Evolutionary conservation across 2,888 invertebrate genomes (phyloP), one percentile per base, ranked within the genome.

Genomic region (Conomelus anceps): DNA sequence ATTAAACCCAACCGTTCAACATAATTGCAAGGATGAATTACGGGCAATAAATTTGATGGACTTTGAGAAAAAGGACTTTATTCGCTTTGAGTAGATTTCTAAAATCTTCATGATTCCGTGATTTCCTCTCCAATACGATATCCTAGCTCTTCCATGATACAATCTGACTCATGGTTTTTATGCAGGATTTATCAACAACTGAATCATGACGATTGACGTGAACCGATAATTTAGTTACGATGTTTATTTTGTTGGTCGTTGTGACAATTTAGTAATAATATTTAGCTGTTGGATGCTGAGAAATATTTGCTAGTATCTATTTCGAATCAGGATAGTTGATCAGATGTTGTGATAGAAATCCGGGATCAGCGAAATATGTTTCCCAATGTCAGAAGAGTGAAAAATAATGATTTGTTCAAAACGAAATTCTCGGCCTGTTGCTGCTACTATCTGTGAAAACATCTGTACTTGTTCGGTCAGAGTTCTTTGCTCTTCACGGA

Each of bases 401-500:
- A 63, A 63, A 63, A 63, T 63, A 13, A 63, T 63, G 63, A 63
- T 63, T 63, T 63, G 63, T 63, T 63, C 13, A 13, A 1, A 63
- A 63, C 63, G 63, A 63, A 63, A 63, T 63, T 63, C 63, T 13
- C 4, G 20, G 63, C 9, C 34, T 34, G 34, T 34, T 34, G 63
- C 3, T 20, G 63, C 63, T 63, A 63, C 63, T 63, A 63, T 63
- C 63, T 63, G 63, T 13, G 63, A 63, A 63, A 63, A 63, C 63
- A 63, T 63, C 63, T 63, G 63, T 63, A 63, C 63, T 63, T 63
- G 63, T 63, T 63, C 63, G 63, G 63, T 63, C 63, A 63, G 63
- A 63, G 63, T 63, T 63, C 63, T n/a, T 86, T 86, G 29, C 29
- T 86, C 86, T 86, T 86, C 86, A 86, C 86, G 86, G 86, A 86